A percentile compares a stretch with the other conserved stretches of the same genome.
These are phyloP conservation scores for Leucophenga maculata DNA, from an alignment of 2,888 invertebrate species.

Conservation along the genomic window DNA sequence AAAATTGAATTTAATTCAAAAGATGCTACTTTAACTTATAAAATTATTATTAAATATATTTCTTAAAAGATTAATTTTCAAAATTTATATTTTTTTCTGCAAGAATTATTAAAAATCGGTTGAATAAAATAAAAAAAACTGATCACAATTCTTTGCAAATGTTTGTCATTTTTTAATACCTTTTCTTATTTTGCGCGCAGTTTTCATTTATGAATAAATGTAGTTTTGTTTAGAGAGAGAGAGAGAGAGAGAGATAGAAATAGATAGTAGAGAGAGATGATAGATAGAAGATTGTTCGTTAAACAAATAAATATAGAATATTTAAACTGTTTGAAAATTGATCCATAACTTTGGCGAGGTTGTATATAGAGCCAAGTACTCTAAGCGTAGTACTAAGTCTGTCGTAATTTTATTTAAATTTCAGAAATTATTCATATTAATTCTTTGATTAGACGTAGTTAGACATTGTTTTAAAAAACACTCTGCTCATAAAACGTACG, in stretches of 20 bases:
- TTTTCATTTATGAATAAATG: neutral
- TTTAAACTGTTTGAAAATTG: constrained; percentile 46
- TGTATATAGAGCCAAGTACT: neutral
- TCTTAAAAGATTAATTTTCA: too few species aligned
- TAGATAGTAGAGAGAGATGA: neutral
- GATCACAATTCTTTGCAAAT: constrained; percentile 37
- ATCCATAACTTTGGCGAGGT: constrained; percentile 57
- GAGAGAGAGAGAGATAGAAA: neutral
- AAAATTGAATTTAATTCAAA: too few species aligned
- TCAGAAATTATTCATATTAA: neutral
- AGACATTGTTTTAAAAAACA: too few species aligned
- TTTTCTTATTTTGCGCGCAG: constrained; percentile 52
- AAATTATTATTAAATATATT: too few species aligned
- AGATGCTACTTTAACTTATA: too few species aligned
- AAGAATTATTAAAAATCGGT: neutral
- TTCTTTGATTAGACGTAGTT: neutral
- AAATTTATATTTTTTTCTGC: neutral
- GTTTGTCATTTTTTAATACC: constrained; percentile 43
- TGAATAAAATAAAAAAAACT: constrained; percentile 32
- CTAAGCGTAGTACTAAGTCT: neutral
- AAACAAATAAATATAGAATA: constrained; percentile 25
- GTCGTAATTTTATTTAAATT: neutral
- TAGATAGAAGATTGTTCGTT: neutral
- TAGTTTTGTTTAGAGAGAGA: neutral
- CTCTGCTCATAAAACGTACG: too few species aligned